These are phyloP conservation scores for Aphelinus atriplicis DNA, from an alignment of 1,140 invertebrate genomes.

Conservation along the genomic window DNA sequence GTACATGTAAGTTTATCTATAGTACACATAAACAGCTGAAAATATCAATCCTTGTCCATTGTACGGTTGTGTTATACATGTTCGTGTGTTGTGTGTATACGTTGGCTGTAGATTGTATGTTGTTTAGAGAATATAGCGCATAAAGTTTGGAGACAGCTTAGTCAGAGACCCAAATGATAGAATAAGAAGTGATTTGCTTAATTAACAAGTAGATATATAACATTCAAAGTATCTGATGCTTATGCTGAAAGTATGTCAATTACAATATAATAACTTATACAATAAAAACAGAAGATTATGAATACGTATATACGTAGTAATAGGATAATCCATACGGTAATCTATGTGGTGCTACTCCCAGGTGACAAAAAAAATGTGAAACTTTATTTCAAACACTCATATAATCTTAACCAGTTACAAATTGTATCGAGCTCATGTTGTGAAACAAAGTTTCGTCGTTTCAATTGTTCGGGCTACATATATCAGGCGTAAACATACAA, in stretches of 20 bases:
- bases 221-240: constrained; percentile 1
- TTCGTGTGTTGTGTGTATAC: constrained; percentile 22
- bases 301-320: constrained; percentile 1
- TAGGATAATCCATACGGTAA: constrained; percentile 5
- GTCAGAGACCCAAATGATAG: constrained; percentile 26
- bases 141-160: constrained; percentile 5
- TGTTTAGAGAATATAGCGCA: no score
- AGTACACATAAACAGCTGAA: neutral
- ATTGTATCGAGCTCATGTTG: no score
- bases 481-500: neutral
- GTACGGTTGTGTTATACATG: constrained; percentile 14
- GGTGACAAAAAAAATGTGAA: constrained; percentile 9
- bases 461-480: constrained; percentile 17
- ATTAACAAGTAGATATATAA: no score
- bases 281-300: constrained; percentile 14
- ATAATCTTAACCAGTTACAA: neutral
- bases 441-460: constrained; percentile 6
- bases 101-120: constrained; percentile 26
- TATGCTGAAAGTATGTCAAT: constrained; percentile 1
- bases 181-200: neutral
- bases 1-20: no score
- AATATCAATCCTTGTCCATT: constrained; percentile 12
- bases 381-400: constrained; percentile 1
- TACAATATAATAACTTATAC: constrained; percentile 7
- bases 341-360: constrained; percentile 25